Base-by-base conservation (phyloP, 2,888 invertebrate genomes). In the Orthosia cruda region DNA sequence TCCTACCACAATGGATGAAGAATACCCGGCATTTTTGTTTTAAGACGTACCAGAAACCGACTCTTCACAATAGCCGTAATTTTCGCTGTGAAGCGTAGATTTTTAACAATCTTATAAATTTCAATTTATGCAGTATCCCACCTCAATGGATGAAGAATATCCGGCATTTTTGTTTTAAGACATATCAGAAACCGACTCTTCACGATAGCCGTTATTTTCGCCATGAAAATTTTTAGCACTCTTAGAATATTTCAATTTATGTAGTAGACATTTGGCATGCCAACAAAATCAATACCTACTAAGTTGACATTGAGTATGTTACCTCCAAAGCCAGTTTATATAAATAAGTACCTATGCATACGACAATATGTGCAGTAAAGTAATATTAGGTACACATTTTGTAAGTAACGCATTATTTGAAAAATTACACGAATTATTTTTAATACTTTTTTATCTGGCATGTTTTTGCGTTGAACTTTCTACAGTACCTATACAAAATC, bases 211-310 rank as follows among this genome's bases (percentile, higher is more conserved):
- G 15, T 20, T 4, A 45, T 50, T 62, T 23, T 75, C n/a, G n/a
- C 3, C 32, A 32, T 32, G 4, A 57, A 32, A n/a, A 5, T 26
- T 49, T 67, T 45, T n/a, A 49, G 9, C 26, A n/a, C 40, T 62
- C 20, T 18, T n/a, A 57, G 13, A 63, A 76, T n/a, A 16, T 15
- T 57, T 18, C 13, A 45, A n/a, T 18, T 57, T 32, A 50, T 71
- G 32, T 59, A 69, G 23, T 54, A 20, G 32, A 26, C 23, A 54
- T 47, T 61, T 54, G 50, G 50, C 52, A 45, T 54, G 47, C 32
- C 16, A 54, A 50, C n/a, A 77, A 62, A 66, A 83, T 78, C 80
- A 57, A 83, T 61, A 83, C n/a, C n/a, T n/a, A n/a, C 26, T 26
- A 16, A 62, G 26, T 66, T 69, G 69, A 66, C 73, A 72, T 72